phyloP scores from a whole-genome alignment of 1,140 invertebrate genomes.

The Achroia grisella region DNA sequence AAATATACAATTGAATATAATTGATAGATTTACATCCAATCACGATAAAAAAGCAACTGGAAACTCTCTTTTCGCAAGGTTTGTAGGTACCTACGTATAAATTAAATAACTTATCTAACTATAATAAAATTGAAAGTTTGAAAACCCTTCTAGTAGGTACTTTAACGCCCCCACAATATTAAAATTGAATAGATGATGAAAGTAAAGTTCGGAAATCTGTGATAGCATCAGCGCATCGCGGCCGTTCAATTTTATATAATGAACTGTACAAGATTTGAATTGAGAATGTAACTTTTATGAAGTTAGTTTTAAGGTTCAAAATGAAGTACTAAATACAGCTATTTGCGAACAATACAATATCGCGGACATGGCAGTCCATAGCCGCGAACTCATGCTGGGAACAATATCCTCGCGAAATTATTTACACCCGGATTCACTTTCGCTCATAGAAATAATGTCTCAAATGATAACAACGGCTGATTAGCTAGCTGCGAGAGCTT shows the following conservation, averaged over 20 bases:
- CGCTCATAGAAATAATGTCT: conserved; percentile 18
- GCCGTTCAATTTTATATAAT: no score
- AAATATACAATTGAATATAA: no score
- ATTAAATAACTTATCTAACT: conserved; percentile 1
- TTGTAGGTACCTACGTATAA: conserved; percentile 1
- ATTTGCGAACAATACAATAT: no score
- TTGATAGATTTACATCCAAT: no score
- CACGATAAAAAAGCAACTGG: no score
- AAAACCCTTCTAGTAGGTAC: conserved; percentile 11
- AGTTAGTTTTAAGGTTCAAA: background rate
- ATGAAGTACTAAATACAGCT: background rate
- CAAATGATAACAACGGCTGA: no score
- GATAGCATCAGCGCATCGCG: conserved; percentile 13
- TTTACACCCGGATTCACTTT: conserved; percentile 57
- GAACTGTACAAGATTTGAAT: no score
- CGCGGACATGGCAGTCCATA: no score
- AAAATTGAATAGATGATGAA: conserved; percentile 20
- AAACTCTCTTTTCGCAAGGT: background rate
- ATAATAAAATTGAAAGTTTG: conserved; percentile 27
- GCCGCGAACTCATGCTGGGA: conserved; percentile 39
- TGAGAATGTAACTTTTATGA: no score
- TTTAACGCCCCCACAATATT: conserved; percentile 14
- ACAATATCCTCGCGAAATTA: conserved; percentile 62
- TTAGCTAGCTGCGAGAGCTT: no score
- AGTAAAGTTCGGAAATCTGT: conserved; percentile 15